Evolutionary conservation across 2,797 vertebrate genomes (phyloP), one percentile per base, ranked within the genome.

Genomic region (Rhadinocentrus ornatus): DNA sequence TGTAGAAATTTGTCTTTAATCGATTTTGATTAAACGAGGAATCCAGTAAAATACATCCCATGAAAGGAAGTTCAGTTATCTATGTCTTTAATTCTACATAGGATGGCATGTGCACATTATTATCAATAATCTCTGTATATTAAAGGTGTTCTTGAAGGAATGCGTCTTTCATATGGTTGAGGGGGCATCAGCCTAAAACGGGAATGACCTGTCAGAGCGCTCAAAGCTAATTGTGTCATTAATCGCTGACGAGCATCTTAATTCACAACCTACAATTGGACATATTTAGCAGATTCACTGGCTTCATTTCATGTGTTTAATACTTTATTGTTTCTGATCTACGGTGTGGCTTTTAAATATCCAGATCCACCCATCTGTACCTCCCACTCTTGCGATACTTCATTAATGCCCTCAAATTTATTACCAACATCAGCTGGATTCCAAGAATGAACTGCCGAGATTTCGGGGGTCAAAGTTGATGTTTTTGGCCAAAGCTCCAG

Each of bases 121-220:
- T 39, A 15, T 39, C 13, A 44, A 44, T 6, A 44, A 44, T 20
- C 15, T 20, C 4, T 44, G 41, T 44, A 41, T 41, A 41, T 2
- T 41, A 15, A 41, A 22, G 2, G n/a, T 12, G 32, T 10, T 22
- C 12, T 10, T 24, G 39, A 39, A 44, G 37, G 59, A 44, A 26
- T 44, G 34, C 6, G 7, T 57, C 29, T 35, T 24, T 66, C 50
- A 67, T 80, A 72, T 57, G 39, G 2, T 15, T 13, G 22, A 9
- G 3, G 2, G 4, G 13, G 22, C 13, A 8, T 39, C 35, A 16
- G 4, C 24, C 3, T 60, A 9, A 41, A 60, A 26, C 34, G 26
- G 35, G 22, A 24, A 41, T 9, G 24, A 41, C 11, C 35, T 1
- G 22, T 9, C 22, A 16, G 6, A 35, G 7, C 8, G 2, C 26